These are phyloP conservation scores for Urocynchramus pylzowi DNA, from an alignment of 2,113 vertebrate genomes.

Conservation along the genomic window DNA sequence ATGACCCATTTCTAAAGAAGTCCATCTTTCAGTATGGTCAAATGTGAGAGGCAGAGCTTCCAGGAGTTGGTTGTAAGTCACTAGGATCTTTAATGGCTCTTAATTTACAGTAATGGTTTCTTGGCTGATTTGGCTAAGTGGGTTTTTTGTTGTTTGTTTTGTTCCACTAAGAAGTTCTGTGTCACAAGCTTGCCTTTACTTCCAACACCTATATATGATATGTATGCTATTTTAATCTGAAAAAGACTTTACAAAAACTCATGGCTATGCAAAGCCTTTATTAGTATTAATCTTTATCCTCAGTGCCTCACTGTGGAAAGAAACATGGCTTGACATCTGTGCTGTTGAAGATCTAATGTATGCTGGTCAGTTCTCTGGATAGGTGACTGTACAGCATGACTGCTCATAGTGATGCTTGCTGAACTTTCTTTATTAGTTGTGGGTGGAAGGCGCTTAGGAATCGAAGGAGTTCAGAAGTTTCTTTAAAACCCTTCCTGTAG, in stretches of 20 bases:
- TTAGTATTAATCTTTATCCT: not conserved
- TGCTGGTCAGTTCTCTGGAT: not conserved
- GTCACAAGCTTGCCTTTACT: not conserved
- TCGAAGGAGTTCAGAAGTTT: not conserved
- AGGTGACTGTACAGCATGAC: not conserved
- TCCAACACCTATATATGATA: not conserved
- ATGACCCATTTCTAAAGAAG: not conserved
- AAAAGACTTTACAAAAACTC: not conserved
- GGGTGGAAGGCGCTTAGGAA: not conserved
- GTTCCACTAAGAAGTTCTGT: not conserved
- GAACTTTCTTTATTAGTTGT: not conserved
- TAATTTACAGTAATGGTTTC: not conserved
- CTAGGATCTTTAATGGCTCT: not conserved
- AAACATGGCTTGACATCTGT: not conserved
- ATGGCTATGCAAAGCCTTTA: not conserved
- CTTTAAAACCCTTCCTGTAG: not conserved
- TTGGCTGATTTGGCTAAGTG: not conserved
- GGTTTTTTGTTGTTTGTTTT: not conserved
- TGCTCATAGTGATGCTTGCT: not conserved
- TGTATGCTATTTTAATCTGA: not conserved
- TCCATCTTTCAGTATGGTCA: not conserved
- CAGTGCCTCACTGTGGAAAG: not conserved
- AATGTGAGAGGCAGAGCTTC: not conserved
- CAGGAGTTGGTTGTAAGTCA: not conserved
- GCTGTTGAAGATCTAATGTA: not conserved